phyloP scores from a whole-genome alignment of 2,113 vertebrate genomes.

The Thalassoma bifasciatum region DNA sequence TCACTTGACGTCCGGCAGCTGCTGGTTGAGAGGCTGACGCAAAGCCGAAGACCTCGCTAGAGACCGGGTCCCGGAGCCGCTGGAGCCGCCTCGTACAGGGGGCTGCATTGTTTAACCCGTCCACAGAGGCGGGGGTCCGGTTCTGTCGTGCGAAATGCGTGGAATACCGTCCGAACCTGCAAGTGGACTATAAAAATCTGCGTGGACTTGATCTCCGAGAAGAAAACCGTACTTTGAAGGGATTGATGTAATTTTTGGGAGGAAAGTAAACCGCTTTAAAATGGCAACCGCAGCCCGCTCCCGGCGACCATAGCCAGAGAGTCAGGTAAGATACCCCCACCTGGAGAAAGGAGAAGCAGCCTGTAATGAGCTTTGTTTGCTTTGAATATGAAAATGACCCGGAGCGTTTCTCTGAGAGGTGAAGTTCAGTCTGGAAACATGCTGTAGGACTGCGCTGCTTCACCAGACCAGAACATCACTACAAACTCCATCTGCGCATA shows the following conservation, averaged over 20 bases:
- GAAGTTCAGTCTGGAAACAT: not conserved
- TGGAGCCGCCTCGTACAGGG: constrained; percentile 3
- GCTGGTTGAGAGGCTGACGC: constrained; percentile 25
- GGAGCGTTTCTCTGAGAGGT: not conserved
- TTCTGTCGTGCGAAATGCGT: not conserved
- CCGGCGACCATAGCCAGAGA: constrained; percentile 18
- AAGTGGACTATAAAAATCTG: not conserved
- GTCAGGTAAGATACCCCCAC: constrained; percentile 26
- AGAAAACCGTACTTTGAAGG: not conserved
- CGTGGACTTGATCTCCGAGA: not conserved
- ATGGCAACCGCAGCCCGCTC: constrained; percentile 44
- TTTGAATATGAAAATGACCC: not conserved
- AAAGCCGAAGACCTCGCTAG: not conserved
- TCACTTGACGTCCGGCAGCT: constrained; percentile 10
- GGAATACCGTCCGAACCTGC: not conserved
- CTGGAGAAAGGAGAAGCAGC: not conserved
- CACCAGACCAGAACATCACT: not conserved
- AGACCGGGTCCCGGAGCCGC: not conserved
- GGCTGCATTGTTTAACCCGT: constrained; percentile 12
- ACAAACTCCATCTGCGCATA: constrained; percentile 18
- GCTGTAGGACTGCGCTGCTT: not conserved
- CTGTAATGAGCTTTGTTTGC: not conserved
- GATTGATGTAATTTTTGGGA: constrained; percentile 28
- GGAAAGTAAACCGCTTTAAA: constrained; percentile 41
- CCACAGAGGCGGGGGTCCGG: not conserved